Base-by-base conservation (phyloP, 2,888 invertebrate genomes). In the Hymenopus coronatus region DNA sequence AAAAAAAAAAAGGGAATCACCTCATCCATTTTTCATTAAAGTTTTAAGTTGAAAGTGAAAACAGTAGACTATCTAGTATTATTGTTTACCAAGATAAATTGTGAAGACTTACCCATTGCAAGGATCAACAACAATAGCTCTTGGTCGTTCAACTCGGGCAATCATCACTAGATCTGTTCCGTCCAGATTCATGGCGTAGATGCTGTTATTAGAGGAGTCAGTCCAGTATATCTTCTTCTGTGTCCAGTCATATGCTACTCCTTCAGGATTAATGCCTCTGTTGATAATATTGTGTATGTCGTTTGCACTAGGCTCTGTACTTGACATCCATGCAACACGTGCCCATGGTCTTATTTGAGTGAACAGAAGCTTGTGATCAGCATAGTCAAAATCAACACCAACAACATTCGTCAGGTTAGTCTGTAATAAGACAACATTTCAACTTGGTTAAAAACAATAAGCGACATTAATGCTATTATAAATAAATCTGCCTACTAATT, bases 171-270 rank as follows among this genome's bases (percentile, higher is more conserved):
- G 93, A 91, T 98, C 96, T 0, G 96, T 94, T 2, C 98, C 98
- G 92, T 98, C 98, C 30, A 97, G 93, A 92, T 98, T 98, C 97
- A 99, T 98, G 0, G 98, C 97, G 92, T 98, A 98, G 89, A 99
- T 98, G 20, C 98, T 90, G 91, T 98, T 98, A 91, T 98, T 98
- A 0, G 97, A 97, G 46, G 98, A 98, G 92, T 99, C 99, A 0
- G 99, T 98, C 98, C 99, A 99, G 93, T 99, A 99, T 82, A 99
- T 96, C 93, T 99, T 99, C 92, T 97, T 97, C 91, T 98, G 98
- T 0, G 99, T 98, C 99, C 99, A 99, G 92, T 99, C 99, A 92
- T 98, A 98, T 0, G 98, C 98, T 90, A 98, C 97, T 7, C 98
- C 98, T 93, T 98, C 98, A 0, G 98, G 98, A 93, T 98, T 98